A percentile compares a stretch with the other conserved stretches of the same genome.
phyloP scores from a whole-genome alignment of 2,888 invertebrate species.

The Drosophila recens region DNA sequence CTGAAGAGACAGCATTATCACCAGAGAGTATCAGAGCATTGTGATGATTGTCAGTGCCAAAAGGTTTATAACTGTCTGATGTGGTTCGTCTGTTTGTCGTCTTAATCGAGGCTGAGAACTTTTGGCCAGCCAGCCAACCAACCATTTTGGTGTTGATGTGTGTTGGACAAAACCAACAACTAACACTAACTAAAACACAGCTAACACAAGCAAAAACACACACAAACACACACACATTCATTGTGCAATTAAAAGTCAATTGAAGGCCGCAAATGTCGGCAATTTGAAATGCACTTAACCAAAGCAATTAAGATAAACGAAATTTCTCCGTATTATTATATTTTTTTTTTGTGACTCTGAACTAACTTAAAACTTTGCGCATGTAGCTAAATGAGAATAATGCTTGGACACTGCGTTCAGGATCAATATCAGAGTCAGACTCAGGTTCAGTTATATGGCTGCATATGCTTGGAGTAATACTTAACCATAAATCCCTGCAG shows the following conservation, averaged over 20 bases:
- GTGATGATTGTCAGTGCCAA: slow-evolving; percentile 44
- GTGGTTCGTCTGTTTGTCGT: slow-evolving; percentile 67
- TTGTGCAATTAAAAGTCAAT: slow-evolving; percentile 74
- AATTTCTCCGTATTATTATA: not conserved
- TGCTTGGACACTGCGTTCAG: not conserved
- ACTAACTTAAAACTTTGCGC: slow-evolving; percentile 1
- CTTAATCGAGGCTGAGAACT: slow-evolving; percentile 68
- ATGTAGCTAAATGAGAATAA: not conserved
- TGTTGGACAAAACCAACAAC: slow-evolving; percentile 57
- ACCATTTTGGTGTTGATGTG: slow-evolving; percentile 25
- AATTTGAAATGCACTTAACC: slow-evolving; percentile 30
- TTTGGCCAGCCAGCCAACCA: slow-evolving; percentile 49
- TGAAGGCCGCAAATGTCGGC: slow-evolving; percentile 47
- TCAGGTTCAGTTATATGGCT: slow-evolving; percentile 29
- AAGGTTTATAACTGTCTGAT: slow-evolving; percentile 54
- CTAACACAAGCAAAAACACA: slow-evolving; percentile 43
- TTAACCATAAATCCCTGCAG: slow-evolving; percentile 65
- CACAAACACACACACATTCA: slow-evolving; percentile 47
- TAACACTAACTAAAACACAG: slow-evolving; percentile 53
- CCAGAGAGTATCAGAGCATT: slow-evolving; percentile 33
- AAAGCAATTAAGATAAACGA: not conserved
- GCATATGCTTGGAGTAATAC: slow-evolving; percentile 45
- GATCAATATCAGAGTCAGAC: not conserved
- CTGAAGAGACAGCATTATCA: slow-evolving; percentile 16
- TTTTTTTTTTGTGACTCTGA: not conserved